Conservation (phyloP, 2,888 invertebrate species). For the Pseudeuparius sepicola region DNA sequence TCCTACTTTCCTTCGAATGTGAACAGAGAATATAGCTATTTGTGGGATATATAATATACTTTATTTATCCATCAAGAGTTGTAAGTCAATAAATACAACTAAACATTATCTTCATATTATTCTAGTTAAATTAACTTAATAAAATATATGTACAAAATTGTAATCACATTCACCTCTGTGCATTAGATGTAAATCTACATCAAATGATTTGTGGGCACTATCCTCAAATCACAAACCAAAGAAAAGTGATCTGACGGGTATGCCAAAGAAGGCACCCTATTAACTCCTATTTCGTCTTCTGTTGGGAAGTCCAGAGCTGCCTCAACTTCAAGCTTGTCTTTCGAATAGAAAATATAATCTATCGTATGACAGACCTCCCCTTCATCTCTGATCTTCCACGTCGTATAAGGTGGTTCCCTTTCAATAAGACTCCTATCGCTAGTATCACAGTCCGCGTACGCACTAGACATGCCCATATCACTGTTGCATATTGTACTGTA, state of each 20-base stretch:
- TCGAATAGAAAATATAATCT: conserved; percentile 62
- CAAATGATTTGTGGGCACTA: too few species aligned
- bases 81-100: too few species aligned
- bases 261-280: conserved; percentile 53
- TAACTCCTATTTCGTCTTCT: conserved; percentile 54
- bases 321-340: conserved; percentile 46
- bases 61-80: too few species aligned
- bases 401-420: conserved; percentile 60
- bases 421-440: conserved; percentile 22
- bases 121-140: too few species aligned
- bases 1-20: too few species aligned
- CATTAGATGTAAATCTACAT: too few species aligned
- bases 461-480: conserved; percentile 41
- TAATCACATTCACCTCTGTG: too few species aligned
- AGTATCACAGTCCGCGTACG: conserved; percentile 41
- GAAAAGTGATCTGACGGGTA: conserved; percentile 75
- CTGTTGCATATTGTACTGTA: conserved; percentile 49
- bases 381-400: conserved; percentile 65
- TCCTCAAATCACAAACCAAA: conserved; percentile 52
- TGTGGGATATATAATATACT: too few species aligned
- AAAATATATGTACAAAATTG: too few species aligned
- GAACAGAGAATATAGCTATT: too few species aligned
- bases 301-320: conserved; percentile 50
- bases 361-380: conserved; percentile 64
- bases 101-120: too few species aligned